Evolutionary conservation across 2,888 invertebrate genomes (phyloP).

Genomic region (Eugnorisma glareosa): DNA sequence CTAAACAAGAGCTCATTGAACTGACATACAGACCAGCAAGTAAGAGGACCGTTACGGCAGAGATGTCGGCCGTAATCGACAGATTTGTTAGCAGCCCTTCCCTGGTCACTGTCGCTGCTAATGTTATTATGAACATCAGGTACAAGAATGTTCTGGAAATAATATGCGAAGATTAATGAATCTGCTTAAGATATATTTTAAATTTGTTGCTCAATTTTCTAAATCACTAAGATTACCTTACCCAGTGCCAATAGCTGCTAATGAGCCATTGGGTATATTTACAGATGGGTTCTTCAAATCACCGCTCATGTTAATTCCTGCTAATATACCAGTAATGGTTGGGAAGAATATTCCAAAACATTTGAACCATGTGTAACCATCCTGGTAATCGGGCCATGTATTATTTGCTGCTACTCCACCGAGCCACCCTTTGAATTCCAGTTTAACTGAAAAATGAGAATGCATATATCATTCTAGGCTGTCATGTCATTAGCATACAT

Average conservation of each 20-base stretch:
- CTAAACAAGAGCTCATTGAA: constrained; percentile 98
- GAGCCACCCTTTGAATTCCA: constrained; percentile 96
- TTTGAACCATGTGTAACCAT: constrained; percentile 97
- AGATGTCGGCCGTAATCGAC: constrained; percentile 98
- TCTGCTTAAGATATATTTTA: not conserved
- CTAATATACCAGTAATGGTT: constrained; percentile 98
- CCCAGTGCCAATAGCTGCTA: constrained; percentile 98
- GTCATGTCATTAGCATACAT: not conserved
- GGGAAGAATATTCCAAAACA: constrained; percentile 99
- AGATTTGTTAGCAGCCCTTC: constrained; percentile 93
- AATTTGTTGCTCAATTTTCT: not conserved
- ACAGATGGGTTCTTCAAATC: constrained; percentile 97
- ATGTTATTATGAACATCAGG: constrained; percentile 96
- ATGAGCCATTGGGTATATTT: constrained; percentile 98
- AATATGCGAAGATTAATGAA: not conserved
- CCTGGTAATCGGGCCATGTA: constrained; percentile 94
- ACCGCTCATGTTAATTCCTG: constrained; percentile 99
- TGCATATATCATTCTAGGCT: not conserved
- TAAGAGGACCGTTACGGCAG: constrained; percentile 94
- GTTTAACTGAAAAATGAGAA: constrained; percentile 57
- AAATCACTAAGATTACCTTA: constrained; percentile 74
- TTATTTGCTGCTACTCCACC: constrained; percentile 95
- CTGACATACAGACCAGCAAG: constrained; percentile 98
- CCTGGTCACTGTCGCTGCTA: constrained; percentile 96
- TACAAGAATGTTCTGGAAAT: constrained; percentile 95